These are phyloP conservation scores for Myotis yumanensis DNA, from an alignment of 2,113 vertebrate genomes.

Conservation along the genomic window DNA sequence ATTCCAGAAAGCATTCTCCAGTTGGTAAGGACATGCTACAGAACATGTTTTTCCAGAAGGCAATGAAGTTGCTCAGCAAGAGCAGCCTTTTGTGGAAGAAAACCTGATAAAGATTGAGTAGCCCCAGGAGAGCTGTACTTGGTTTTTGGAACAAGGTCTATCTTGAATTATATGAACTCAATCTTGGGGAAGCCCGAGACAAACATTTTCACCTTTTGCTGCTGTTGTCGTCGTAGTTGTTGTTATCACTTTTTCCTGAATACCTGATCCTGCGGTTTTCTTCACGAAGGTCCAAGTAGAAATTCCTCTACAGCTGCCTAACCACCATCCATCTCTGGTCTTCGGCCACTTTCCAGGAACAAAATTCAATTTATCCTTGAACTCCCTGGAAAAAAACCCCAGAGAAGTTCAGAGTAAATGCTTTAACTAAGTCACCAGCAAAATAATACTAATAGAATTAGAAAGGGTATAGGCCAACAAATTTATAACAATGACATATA, in stretches of 20 bases:
- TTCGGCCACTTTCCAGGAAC: background rate
- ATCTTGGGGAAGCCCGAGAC: background rate
- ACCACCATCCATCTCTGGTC: background rate
- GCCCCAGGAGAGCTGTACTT: constrained; percentile 43
- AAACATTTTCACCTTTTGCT: background rate
- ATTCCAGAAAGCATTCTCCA: constrained; percentile 19
- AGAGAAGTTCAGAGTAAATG: background rate
- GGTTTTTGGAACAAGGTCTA: constrained; percentile 36
- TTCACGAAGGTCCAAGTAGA: background rate
- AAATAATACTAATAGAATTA: constrained; percentile 10
- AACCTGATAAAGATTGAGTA: constrained; percentile 37
- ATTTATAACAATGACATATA: background rate
- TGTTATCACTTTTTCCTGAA: background rate
- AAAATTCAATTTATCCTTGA: background rate
- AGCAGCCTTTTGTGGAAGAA: background rate
- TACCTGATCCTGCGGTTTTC: background rate
- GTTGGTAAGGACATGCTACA: background rate
- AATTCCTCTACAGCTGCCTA: background rate
- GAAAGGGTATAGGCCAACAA: background rate
- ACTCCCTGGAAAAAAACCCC: background rate
- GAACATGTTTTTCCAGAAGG: constrained; percentile 53
- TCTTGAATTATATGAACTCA: constrained; percentile 22
- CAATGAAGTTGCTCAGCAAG: constrained; percentile 31
- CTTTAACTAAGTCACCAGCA: background rate
- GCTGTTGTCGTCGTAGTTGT: background rate